A percentile compares a stretch with the other conserved stretches of the same genome.
Evolutionary conservation across 1,140 invertebrate genomes (phyloP).

Genomic region (Nasonia giraulti): DNA sequence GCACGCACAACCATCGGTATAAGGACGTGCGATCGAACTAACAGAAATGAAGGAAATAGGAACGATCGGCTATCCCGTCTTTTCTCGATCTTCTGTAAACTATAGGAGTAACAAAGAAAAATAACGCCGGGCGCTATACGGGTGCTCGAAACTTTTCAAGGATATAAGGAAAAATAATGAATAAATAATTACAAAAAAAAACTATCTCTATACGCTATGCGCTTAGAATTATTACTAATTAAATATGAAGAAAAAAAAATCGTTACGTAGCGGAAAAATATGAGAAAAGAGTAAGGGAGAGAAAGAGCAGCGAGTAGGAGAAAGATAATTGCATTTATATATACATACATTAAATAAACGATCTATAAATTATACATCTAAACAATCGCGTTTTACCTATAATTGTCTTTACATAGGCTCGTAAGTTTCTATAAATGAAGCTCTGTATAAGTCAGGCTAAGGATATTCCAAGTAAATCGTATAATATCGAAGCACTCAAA

Average conservation of each 20-base stretch:
- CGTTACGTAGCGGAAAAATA: not conserved
- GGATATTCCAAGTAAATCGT: not conserved
- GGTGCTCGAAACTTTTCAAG: not conserved
- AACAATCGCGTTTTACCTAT: conserved; percentile 8
- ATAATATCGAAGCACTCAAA: not conserved
- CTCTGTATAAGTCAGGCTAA: not conserved
- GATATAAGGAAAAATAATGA: not conserved
- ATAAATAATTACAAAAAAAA: not conserved
- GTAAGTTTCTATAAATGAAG: conserved; percentile 12
- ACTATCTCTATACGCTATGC: conserved; percentile 6
- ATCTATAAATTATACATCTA: not conserved
- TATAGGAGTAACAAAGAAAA: not conserved
- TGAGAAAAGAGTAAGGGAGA: not conserved
- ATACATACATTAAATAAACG: not conserved
- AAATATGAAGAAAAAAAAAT: not conserved
- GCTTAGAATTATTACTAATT: not conserved
- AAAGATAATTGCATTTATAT: not conserved
- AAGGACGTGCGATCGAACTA: not conserved
- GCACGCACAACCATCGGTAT: not conserved
- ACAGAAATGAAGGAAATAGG: not conserved
- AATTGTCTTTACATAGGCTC: not conserved
- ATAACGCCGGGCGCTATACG: not conserved
- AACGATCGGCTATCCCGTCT: not conserved
- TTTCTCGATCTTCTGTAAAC: not conserved
- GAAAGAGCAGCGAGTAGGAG: not conserved